Evolutionary conservation across 2,113 vertebrate species (phyloP).

Genomic region (Orientallactaga bullata): DNA sequence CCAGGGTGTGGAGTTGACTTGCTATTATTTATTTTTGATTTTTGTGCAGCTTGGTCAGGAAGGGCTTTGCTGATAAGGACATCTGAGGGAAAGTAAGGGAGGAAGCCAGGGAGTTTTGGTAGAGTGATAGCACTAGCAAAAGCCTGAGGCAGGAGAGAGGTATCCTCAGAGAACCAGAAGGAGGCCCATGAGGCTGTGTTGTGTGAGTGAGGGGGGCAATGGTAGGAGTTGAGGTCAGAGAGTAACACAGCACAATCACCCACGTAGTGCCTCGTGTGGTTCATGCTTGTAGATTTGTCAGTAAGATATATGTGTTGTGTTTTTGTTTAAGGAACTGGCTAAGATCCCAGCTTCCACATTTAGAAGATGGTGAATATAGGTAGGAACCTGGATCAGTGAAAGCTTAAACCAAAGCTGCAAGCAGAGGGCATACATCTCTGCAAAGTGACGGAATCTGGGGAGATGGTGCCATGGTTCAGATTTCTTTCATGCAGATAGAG

Average conservation of each 20-base stretch:
- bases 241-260: accelerated
- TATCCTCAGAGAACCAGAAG: background rate
- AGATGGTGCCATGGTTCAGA: background rate
- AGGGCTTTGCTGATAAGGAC: conserved; percentile 17
- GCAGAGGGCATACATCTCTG: background rate
- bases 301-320: background rate
- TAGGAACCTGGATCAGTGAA: background rate
- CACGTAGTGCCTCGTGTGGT: background rate
- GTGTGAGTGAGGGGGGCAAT: background rate
- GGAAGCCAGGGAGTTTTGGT: background rate
- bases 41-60: background rate
- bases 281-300: background rate
- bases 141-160: background rate
- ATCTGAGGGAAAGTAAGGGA: conserved; percentile 10
- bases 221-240: background rate
- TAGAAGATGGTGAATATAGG: background rate
- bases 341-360: background rate
- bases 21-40: background rate
- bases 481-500: background rate
- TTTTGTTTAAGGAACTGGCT: background rate
- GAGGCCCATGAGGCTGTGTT: background rate
- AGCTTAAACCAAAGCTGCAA: background rate
- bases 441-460: background rate
- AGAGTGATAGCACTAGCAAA: background rate
- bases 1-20: background rate